A percentile compares a stretch with the other conserved stretches of the same genome.
phyloP scores from a whole-genome alignment of 2,113 vertebrate genomes.

The Aramus guarauna region DNA sequence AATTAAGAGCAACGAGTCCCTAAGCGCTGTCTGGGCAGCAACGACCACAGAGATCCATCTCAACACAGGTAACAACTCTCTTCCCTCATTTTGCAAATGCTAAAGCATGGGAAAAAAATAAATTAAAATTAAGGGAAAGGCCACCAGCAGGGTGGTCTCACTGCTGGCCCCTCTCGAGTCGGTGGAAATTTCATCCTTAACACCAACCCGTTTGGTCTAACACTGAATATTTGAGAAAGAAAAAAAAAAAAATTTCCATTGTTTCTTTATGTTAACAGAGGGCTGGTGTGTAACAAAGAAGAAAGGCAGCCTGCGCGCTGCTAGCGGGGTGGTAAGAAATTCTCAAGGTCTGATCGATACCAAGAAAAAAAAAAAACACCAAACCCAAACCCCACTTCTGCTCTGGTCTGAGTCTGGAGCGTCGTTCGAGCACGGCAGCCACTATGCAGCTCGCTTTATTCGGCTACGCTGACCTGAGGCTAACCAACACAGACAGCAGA shows the following conservation, averaged over 20 bases:
- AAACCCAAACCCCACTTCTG: not conserved
- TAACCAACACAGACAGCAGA: not conserved
- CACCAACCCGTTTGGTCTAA: not conserved
- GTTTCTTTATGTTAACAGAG: not conserved
- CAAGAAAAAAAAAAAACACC: not conserved
- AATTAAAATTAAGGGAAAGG: not conserved
- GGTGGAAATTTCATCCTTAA: not conserved
- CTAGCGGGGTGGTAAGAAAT: not conserved
- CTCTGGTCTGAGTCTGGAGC: not conserved
- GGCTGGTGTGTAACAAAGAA: slow-evolving; percentile 12
- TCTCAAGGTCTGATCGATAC: not conserved
- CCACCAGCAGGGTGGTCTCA: not conserved
- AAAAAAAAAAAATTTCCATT: not conserved
- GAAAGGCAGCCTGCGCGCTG: not conserved
- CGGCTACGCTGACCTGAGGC: not conserved
- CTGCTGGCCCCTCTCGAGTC: not conserved
- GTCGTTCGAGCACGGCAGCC: not conserved
- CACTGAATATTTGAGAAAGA: accelerated
- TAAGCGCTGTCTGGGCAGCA: not conserved
- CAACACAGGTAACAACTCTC: not conserved
- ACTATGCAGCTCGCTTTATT: not conserved
- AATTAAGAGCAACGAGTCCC: not conserved
- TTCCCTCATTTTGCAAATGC: not conserved
- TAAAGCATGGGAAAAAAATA: not conserved
- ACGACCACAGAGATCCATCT: not conserved